These are phyloP conservation scores for Drosophila virilis DNA, from an alignment of 1,140 invertebrate species.

Conservation along the genomic window DNA sequence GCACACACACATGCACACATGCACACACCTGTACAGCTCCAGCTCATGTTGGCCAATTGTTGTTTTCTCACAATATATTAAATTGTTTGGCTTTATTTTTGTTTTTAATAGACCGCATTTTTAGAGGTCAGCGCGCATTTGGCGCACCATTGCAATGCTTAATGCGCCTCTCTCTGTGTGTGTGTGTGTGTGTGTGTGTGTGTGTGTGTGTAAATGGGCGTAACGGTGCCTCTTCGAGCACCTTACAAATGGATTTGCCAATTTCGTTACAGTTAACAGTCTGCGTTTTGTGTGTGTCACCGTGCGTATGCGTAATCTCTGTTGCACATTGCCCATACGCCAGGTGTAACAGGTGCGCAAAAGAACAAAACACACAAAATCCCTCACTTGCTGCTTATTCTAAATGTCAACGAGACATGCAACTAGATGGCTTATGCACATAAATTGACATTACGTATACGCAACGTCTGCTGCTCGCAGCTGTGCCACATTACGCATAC, in stretches of 20 bases:
- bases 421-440: slow-evolving; percentile 1
- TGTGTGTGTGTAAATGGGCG: slow-evolving; percentile 15
- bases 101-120: slow-evolving; percentile 75
- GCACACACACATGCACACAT: slow-evolving; percentile 43
- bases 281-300: slow-evolving; percentile 7
- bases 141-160: slow-evolving; percentile 71
- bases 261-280: slow-evolving; percentile 36
- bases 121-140: slow-evolving; percentile 80
- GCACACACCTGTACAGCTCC: slow-evolving; percentile 2
- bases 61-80: slow-evolving; percentile 72
- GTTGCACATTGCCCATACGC: slow-evolving; percentile 54
- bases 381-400: not conserved
- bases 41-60: slow-evolving; percentile 67
- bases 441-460: slow-evolving; percentile 23
- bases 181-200: not conserved
- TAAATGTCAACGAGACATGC: not conserved
- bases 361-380: not conserved
- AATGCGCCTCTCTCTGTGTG: not conserved
- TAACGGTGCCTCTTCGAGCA: slow-evolving; percentile 8
- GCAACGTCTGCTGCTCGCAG: slow-evolving; percentile 10
- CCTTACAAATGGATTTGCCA: slow-evolving; percentile 28
- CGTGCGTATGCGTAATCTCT: slow-evolving; percentile 54
- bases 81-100: slow-evolving; percentile 50
- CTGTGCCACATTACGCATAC: slow-evolving; percentile 60
- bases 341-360: slow-evolving; percentile 4